Base-by-base conservation (phyloP, 2,888 invertebrate genomes). In the Neoitamus cyanurus region DNA sequence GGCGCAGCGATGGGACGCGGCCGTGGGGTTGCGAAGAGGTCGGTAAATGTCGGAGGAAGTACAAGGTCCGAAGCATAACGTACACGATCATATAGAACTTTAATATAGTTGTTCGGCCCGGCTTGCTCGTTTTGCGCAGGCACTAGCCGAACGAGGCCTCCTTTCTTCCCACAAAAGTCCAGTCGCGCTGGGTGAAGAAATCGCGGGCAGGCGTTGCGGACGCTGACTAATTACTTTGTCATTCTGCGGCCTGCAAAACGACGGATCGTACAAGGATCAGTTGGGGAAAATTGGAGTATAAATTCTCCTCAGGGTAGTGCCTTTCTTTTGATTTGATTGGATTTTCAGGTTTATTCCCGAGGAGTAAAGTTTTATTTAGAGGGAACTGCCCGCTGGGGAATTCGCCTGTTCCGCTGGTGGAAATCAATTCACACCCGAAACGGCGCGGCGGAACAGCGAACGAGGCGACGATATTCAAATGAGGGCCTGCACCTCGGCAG, bases 31-130 rank as follows among this genome's bases (percentile, higher is more conserved):
- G 25, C 15, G 31, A 31, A 20, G 58, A 80, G 36, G 69, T 82
- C 82, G 68, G 34, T 25, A 36, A 80, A 69, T 82, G 82, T 69
- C 36, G 69, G 69, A 25, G 82, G 37, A 69, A 20, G 36, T 82
- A 82, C 68, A 82, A 82, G 25, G 31, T 34, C 37, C 68, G 36
- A 13, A 36, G 82, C 68, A 37, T 69, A 69, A 82, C 34, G 69
- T 73, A 83, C 83, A 83, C n/a, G 83, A 83, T 75, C 73, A 46
- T 36, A 73, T 73, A 58, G 37, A 36, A 34, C 73, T 58, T 70
- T 73, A 83, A 83, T 83, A 83, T 73, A 83, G 83, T 83, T 83
- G 83, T 83, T 48, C 48, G 15, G 58, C 28, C 31, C 25, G 42
- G 25, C 58, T 58, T 75, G 75, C 6, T 75, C 75, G 42, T 75